Evolutionary conservation across 2,888 invertebrate genomes (phyloP), one percentile per base, ranked within the genome.

Genomic region (Conus canariensis): DNA sequence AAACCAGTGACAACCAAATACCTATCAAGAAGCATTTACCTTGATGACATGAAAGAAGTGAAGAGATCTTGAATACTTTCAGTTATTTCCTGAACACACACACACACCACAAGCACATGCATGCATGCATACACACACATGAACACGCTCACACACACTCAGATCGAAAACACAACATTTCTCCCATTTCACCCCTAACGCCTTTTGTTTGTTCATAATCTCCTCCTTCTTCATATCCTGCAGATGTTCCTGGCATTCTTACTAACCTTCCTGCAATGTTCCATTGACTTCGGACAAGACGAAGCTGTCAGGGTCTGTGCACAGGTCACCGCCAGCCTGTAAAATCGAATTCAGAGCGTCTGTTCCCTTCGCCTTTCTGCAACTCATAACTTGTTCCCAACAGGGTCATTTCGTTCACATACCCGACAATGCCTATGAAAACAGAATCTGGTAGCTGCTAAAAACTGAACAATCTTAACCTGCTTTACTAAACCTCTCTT

Each of bases 251-350:
- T 56, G 82, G 6, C n/a, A 86, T 14, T 30, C 9, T 74, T 8
- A 60, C 89, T 98, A 92, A 98, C 98, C 95, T 98, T 97, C 92
- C 97, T 98, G 4, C 98, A 98, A 94, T 98, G 97, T 74, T 98
- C 96, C 88, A 22, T 91, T 85, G 14, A 96, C 95, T 86, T 95
- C 94, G 86, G 96, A 94, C 88, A 96, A 97, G 88, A 98, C 97
- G 96, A 98, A 98, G 90, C 97, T 97, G 94, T 98, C 98, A 14
- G 98, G 98, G 93, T 98, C 98, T 94, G 98, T 97, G 96, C 98
- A 98, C 56, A 98, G 97, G 96, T 98, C 98, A 86, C 98, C 98
- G 85, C 98, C 97, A 64, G 98, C 97, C 97, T 97, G 94, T 8
- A 92, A 91, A 60, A 74, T 4, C 0, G 22, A 83, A 83, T 82